These are phyloP conservation scores for Graptemys geographica DNA, from an alignment of 2,797 vertebrate species.

Conservation along the genomic window DNA sequence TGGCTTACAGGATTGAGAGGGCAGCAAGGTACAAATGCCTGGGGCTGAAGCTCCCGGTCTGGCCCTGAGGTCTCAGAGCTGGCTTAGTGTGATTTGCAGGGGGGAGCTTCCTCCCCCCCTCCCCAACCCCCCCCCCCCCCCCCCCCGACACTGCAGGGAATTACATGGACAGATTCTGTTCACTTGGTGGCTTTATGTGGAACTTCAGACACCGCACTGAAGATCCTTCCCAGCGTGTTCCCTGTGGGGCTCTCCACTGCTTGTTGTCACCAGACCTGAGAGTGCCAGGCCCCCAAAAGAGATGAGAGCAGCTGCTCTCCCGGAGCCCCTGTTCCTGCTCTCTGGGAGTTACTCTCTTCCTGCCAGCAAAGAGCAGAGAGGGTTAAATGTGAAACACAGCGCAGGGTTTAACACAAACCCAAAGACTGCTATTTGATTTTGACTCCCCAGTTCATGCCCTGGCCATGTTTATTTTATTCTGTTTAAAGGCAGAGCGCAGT, in stretches of 20 bases:
- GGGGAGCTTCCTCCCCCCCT: not conserved
- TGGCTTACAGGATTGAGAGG: not conserved
- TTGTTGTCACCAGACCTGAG: not conserved
- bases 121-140: not conserved
- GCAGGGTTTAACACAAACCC: not conserved
- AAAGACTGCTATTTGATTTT: not conserved
- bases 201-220: not conserved
- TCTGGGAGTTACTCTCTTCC: not conserved
- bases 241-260: not conserved
- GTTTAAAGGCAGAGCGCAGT: not conserved
- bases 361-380: not conserved
- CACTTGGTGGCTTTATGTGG: not conserved
- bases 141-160: not conserved
- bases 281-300: not conserved
- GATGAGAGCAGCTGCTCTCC: not conserved
- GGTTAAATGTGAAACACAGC: not conserved
- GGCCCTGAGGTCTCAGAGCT: not conserved
- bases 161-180: slow-evolving; percentile 9
- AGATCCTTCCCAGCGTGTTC: not conserved
- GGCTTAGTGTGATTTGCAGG: not conserved
- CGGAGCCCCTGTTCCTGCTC: not conserved
- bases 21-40: not conserved
- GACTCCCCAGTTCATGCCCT: not conserved
- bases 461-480: not conserved
- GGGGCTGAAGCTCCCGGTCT: not conserved